These are phyloP conservation scores for Eulemur mongoz DNA, from an alignment of 2,797 vertebrate genomes.

Conservation along the genomic window DNA sequence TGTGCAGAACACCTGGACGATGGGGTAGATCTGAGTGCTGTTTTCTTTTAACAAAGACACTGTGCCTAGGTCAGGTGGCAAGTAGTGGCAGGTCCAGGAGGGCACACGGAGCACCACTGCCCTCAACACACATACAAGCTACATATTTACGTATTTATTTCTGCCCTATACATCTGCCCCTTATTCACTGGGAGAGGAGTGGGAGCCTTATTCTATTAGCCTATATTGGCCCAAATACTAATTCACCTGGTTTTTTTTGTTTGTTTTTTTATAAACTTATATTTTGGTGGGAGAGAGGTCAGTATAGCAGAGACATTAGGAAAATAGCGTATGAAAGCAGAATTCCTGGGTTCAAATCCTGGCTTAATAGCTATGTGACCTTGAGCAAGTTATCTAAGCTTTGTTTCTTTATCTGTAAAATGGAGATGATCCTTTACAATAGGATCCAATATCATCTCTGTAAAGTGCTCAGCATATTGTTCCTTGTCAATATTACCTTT, in stretches of 20 bases:
- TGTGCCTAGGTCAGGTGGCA: background rate
- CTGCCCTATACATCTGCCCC: background rate
- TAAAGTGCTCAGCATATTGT: background rate
- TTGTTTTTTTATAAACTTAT: background rate
- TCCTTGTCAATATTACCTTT: background rate
- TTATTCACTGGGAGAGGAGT: background rate
- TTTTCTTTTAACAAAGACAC: constrained; percentile 24
- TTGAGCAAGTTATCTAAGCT: background rate
- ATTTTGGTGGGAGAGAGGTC: background rate
- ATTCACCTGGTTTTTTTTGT: background rate
- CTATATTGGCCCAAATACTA: background rate
- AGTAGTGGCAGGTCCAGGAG: background rate
- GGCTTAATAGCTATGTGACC: background rate
- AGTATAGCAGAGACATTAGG: background rate
- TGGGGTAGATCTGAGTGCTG: background rate
- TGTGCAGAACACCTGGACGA: background rate
- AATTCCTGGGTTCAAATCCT: background rate
- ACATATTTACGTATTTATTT: background rate
- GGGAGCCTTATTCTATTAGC: background rate
- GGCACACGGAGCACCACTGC: background rate
- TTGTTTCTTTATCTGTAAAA: background rate
- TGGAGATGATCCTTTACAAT: too few species aligned
- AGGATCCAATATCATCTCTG: background rate
- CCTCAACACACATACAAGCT: background rate
- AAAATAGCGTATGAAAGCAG: background rate